Evolutionary conservation across 2,113 vertebrate species (phyloP).

Genomic region (Mellivora capensis): DNA sequence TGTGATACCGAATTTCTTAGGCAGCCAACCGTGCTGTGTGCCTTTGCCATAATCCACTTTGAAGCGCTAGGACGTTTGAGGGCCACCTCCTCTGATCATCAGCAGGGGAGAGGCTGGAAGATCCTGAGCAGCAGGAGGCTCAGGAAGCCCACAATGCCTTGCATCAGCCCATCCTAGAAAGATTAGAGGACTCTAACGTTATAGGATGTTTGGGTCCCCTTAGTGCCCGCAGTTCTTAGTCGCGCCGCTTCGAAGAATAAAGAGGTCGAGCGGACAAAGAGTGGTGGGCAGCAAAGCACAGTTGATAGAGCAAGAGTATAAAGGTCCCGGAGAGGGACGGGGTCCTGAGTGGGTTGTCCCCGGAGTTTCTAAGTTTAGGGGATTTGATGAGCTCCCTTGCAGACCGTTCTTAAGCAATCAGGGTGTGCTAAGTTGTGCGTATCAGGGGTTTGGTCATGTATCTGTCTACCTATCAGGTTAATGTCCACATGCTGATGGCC

Average conservation of each 20-base stretch:
- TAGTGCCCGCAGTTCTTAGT: background rate
- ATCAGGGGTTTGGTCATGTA: background rate
- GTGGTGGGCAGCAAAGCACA: background rate
- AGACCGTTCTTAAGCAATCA: background rate
- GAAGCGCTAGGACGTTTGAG: background rate
- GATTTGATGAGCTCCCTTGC: background rate
- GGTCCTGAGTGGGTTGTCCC: background rate
- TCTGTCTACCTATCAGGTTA: background rate
- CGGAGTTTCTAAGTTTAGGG: background rate
- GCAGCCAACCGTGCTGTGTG: background rate
- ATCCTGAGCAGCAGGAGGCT: background rate
- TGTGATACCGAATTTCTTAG: background rate
- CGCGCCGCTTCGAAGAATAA: background rate
- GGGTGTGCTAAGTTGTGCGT: background rate
- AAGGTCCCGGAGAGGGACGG: background rate
- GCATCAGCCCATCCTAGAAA: background rate
- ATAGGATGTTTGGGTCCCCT: too few relatives aligned
- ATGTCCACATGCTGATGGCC: background rate
- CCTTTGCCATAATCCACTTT: background rate
- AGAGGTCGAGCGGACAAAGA: background rate
- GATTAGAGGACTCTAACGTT: fast-evolving
- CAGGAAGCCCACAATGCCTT: fast-evolving
- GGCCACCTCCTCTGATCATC: background rate
- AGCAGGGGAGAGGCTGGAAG: background rate
- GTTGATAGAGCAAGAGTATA: background rate